Evolutionary conservation across 2,113 vertebrate genomes (phyloP).

Genomic region (Bos javanicus): DNA sequence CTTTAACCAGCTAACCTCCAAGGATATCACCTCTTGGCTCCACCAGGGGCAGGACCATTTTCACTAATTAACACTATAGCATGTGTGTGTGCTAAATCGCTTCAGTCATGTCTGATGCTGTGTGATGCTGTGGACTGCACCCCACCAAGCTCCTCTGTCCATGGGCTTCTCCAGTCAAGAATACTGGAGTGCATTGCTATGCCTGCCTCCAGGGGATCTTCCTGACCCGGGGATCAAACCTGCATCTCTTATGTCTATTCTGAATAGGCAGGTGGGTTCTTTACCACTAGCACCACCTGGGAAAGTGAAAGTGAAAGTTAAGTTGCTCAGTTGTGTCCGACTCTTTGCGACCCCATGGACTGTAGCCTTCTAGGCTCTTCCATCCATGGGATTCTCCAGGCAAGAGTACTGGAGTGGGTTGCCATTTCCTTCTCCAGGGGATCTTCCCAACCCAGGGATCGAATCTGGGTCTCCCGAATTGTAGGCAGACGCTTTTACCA

Average conservation of each 20-base stretch:
- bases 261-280: neutral
- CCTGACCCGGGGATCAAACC: fast-evolving
- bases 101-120: fast-evolving
- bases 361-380: too few relatives aligned
- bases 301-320: neutral
- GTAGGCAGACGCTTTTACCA: too few relatives aligned
- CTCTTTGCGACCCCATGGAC: too few relatives aligned
- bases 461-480: too few relatives aligned
- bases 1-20: neutral
- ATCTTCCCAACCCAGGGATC: fast-evolving
- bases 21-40: neutral
- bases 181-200: neutral
- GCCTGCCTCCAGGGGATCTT: neutral
- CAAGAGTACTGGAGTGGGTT: too few relatives aligned
- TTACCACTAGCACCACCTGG: neutral
- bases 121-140: fast-evolving
- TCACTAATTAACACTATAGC: neutral
- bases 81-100: fast-evolving
- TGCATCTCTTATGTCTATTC: neutral
- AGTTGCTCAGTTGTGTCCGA: too few relatives aligned
- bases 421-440: too few relatives aligned
- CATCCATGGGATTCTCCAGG: too few relatives aligned
- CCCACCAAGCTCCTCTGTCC: neutral
- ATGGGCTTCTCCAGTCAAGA: neutral
- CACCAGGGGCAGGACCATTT: neutral